Percentiles rank a stretch among this genome's conserved stretches.
Conservation (phyloP, 2,888 invertebrate genomes). For the Agriopis aurantiaria region DNA sequence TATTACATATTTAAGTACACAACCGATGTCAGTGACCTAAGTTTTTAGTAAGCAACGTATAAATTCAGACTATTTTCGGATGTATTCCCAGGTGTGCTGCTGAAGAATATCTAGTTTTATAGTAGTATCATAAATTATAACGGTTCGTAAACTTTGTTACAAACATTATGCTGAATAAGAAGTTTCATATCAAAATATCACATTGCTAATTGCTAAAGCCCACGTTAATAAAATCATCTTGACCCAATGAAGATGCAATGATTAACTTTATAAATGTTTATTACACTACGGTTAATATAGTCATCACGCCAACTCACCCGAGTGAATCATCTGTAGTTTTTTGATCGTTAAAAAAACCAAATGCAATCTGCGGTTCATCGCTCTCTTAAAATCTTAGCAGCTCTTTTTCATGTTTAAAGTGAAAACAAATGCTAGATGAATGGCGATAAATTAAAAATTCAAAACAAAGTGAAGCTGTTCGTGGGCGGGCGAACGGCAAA, state of each 20-base stretch:
- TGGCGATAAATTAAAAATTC: conserved; percentile 84
- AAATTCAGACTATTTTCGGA: conserved; percentile 30
- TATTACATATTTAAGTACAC: conserved; percentile 28
- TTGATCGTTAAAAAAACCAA: conserved; percentile 18
- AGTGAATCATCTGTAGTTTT: conserved; percentile 21
- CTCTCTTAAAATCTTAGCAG: conserved; percentile 47
- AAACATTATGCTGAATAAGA: conserved; percentile 10
- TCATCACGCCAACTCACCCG: conserved; percentile 21
- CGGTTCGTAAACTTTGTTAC: not conserved
- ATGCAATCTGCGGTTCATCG: conserved; percentile 43
- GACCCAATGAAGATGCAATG: conserved; percentile 20
- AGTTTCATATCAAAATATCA: conserved; percentile 2
- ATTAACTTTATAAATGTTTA: conserved; percentile 26
- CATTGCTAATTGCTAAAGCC: conserved; percentile 11
- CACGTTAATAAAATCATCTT: conserved; percentile 14
- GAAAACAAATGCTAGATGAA: conserved; percentile 73
- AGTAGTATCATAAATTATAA: conserved; percentile 10
- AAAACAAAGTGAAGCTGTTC: conserved; percentile 79
- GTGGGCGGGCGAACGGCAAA: conserved; percentile 77
- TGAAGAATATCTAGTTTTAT: conserved; percentile 29
- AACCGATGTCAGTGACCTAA: conserved; percentile 43
- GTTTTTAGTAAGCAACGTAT: conserved; percentile 36
- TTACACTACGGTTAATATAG: conserved; percentile 12
- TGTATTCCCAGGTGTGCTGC: conserved; percentile 35
- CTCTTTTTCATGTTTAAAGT: conserved; percentile 65